A percentile compares a stretch with the other conserved stretches of the same genome.
phyloP scores from a whole-genome alignment of 2,888 invertebrate species.

The Trachelus stipa region DNA sequence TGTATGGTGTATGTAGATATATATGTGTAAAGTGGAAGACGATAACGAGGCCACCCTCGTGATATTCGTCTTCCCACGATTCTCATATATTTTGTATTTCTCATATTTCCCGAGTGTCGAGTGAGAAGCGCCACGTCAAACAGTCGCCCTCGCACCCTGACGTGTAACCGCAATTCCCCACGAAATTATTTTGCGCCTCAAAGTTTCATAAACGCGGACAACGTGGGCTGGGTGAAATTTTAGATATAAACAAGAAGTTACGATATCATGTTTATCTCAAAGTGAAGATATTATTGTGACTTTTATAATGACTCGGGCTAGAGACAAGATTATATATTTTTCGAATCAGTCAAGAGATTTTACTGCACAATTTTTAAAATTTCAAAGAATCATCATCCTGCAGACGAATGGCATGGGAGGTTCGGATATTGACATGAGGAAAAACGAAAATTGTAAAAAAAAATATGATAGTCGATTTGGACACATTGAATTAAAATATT shows the following conservation, averaged over 20 bases:
- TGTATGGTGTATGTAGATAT: no score
- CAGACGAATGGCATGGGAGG: background rate
- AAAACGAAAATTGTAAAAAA: background rate
- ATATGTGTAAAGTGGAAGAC: background rate
- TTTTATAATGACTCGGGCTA: background rate
- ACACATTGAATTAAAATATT: background rate
- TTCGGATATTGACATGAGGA: background rate
- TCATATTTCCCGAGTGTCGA: background rate
- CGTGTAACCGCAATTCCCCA: constrained; percentile 5
- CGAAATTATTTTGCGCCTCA: constrained; percentile 1
- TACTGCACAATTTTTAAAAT: background rate
- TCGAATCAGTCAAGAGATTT: no score
- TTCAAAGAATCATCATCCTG: background rate
- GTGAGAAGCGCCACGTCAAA: background rate
- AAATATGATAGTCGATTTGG: background rate
- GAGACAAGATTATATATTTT: no score
- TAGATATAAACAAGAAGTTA: no score
- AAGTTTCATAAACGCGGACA: background rate
- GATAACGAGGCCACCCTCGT: background rate
- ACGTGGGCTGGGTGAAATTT: background rate
- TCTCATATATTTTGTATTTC: background rate
- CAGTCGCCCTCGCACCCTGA: background rate
- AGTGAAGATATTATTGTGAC: background rate
- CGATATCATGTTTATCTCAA: background rate
- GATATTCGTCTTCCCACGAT: constrained; percentile 7